phyloP scores from a whole-genome alignment of 2,888 invertebrate species.

The Polydrusus tereticollis region DNA sequence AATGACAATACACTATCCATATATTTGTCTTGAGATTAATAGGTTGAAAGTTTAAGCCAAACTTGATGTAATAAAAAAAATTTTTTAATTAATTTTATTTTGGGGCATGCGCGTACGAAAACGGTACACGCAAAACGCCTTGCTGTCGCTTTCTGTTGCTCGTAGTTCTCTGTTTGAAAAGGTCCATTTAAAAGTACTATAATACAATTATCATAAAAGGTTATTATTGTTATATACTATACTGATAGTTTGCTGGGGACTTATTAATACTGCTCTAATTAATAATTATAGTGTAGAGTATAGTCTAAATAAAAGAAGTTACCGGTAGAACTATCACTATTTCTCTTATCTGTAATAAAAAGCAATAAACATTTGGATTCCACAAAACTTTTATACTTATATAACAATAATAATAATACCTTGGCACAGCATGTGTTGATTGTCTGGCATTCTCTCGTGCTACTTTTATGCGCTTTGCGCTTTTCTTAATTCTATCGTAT shows the following conservation, averaged over 20 bases:
- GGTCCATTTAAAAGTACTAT: no score
- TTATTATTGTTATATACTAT: no score
- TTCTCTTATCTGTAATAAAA: background rate
- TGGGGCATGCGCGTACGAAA: background rate
- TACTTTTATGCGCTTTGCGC: conserved; percentile 33
- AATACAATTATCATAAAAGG: no score
- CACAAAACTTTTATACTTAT: conserved; percentile 22
- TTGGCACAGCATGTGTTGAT: conserved; percentile 30
- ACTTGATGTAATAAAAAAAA: background rate
- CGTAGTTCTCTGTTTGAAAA: no score
- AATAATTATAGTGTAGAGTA: no score
- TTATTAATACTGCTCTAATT: no score
- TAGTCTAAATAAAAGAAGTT: no score
- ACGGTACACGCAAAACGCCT: no score
- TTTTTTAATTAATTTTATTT: background rate
- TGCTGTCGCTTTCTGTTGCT: no score
- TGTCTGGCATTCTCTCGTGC: conserved; percentile 27
- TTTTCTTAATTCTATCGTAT: conserved; percentile 35
- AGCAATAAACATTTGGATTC: background rate
- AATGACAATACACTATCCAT: background rate
- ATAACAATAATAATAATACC: conserved; percentile 26
- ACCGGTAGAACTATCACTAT: no score
- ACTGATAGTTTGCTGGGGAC: no score
- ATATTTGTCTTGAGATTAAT: background rate
- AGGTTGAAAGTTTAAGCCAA: background rate